Evolutionary conservation across 53 echinoderm and acorn worm species (phyloP), one percentile per base, ranked within the genome.

Genomic region (Hippasteria phrygiana): DNA sequence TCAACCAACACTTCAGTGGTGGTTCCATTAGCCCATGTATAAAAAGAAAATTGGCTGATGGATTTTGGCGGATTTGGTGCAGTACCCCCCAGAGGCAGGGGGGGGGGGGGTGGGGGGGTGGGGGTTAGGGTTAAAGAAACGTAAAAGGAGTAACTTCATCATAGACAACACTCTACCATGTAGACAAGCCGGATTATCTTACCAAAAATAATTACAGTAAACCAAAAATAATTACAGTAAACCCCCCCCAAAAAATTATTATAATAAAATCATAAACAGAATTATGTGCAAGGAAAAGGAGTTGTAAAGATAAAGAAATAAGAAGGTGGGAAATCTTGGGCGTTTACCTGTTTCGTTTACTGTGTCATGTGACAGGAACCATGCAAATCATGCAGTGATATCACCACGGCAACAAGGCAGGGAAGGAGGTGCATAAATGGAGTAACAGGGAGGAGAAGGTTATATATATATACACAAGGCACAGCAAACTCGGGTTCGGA

Each of bases 311-410:
- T 2, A 73, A 43, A 43, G 48, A 54, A 77, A 45, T 7, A 43
- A 74, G 16, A 42, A 18, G 72, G 35, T 7, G 34, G 41, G 40
- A 22, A 11, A 1, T 47, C 50, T 20, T 51, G 8, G 33, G 34
- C 31, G 34, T 33, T 83, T 85, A 85, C 85, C 85, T 85, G 85
- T 85, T 69, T 70, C 85, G 53, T 70, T 85, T 69, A 71, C 85
- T 85, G 85, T n/a, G 69, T 71, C 85, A 85, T 85, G 50, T 35
- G 85, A 70, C 71, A 54, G 69, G 51, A 48, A 85, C 85, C 71
- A 85, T 71, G 85, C 85, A 85, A 85, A 47, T 83, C 43, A 85
- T 85, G 85, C 85, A 85, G 64, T 82, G 45, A 85, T 70, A 83
- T 85, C 85, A 85, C 85, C 85, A 85, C 71, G 71, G 85, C 71